A percentile compares a stretch with the other conserved stretches of the same genome.
Evolutionary conservation across 2,113 vertebrate species (phyloP).

Genomic region (Zapornia atra): DNA sequence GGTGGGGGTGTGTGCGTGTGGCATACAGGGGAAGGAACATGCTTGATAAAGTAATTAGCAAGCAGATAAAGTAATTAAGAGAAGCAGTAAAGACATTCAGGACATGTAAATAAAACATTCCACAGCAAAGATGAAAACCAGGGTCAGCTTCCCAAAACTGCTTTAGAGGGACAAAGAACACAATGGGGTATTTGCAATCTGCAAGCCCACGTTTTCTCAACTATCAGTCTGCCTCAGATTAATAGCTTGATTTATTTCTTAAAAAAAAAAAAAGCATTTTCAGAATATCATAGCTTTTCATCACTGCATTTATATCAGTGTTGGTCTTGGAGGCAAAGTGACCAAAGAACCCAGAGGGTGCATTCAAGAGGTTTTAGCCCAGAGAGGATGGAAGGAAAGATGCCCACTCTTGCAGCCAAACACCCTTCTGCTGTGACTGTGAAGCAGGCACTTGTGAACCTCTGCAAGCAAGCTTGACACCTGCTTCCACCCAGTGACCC

Average conservation of each 20-base stretch:
- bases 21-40: not conserved
- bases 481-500: not conserved
- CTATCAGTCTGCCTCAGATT: not conserved
- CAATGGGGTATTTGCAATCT: not conserved
- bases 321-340: not conserved
- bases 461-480: rapidly evolving
- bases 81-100: not conserved
- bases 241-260: not conserved
- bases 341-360: not conserved
- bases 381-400: not conserved
- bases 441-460: rapidly evolving
- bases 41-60: not conserved
- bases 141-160: not conserved
- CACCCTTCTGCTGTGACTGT: not conserved
- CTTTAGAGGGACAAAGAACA: not conserved
- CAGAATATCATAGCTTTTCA: not conserved
- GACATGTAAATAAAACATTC: not conserved
- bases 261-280: not conserved
- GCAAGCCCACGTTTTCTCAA: not conserved
- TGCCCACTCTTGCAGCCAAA: not conserved
- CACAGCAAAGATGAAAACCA: not conserved
- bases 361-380: not conserved
- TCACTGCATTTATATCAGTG: not conserved
- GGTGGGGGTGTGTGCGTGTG: no score
- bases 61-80: not conserved